Base-by-base conservation (phyloP, 2,888 invertebrate genomes). In the Mylabris sibirica region DNA sequence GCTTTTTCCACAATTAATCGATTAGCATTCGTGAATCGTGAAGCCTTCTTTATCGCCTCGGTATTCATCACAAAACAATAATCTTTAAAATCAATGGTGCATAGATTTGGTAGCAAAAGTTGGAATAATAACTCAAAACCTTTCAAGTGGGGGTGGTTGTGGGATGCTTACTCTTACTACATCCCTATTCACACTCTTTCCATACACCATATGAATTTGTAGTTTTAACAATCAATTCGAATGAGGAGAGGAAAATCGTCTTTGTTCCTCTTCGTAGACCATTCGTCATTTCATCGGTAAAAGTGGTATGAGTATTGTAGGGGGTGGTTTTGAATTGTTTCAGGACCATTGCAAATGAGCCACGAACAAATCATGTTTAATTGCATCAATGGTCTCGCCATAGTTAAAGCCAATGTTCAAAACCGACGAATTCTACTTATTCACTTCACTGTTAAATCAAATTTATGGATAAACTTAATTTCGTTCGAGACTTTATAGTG, bases 401-500 rank as follows among this genome's bases (percentile, higher is more conserved):
- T 60, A 67, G 60, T 59, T 63, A 65, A 64, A 62, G 69, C 66
- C 69, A 66, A 69, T 69, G 69, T 69, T 69, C 79, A 76, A 78
- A 77, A 79, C 77, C 77, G 77, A 76, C 79, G 79, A 78, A 79
- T 81, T 80, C 80, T 80, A 79, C 81, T 80, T 79, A 79, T 79
- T 80, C 80, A 79, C 79, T 82, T 82, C 82, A 80, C 80, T 82
- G 84, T 82, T 84, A 83, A 84, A 84, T 84, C 84, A 84, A 84
- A 85, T 85, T 85, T 85, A 85, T 85, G 84, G 84, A 84, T 83
- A 84, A 85, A 85, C 84, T 85, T 85, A 84, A 84, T 84, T 83
- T 84, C 81, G 82, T 82, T 81, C 82, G 78, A 79, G 80, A 81
- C 81, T 81, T 82, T 81, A 81, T 80, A 80, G 81, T 82, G 82